Evolutionary conservation across 1,140 invertebrate genomes (phyloP).

Genomic region (Bombus consobrinus): DNA sequence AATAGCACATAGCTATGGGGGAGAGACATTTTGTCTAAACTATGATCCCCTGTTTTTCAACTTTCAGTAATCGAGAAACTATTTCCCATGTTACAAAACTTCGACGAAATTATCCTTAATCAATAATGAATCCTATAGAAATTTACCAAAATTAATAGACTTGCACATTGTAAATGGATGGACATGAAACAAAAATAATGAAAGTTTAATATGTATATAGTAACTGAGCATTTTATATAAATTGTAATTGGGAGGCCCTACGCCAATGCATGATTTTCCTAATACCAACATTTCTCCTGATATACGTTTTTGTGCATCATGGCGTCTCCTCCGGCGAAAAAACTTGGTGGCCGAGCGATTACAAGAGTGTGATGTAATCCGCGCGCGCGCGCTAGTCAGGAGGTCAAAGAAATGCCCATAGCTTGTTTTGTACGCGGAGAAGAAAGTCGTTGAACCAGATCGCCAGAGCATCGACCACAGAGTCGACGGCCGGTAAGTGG

Average conservation of each 20-base stretch:
- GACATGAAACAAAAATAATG: not conserved
- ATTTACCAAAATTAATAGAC: not conserved
- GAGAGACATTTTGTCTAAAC: constrained; percentile 4
- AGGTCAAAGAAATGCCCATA: constrained; percentile 31
- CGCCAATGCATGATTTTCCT: not conserved
- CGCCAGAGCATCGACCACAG: constrained; percentile 25
- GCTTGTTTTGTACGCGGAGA: not conserved
- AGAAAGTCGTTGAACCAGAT: constrained; percentile 52
- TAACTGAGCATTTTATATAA: no score
- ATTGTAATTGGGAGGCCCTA: not conserved
- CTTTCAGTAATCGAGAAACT: not conserved
- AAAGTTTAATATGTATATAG: not conserved
- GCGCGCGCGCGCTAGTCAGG: not conserved
- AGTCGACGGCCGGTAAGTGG: constrained; percentile 27
- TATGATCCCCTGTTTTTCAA: no score
- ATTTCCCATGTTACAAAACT: not conserved
- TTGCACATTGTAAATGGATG: not conserved
- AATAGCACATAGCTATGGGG: not conserved
- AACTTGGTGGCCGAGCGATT: not conserved
- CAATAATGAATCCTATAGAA: not conserved
- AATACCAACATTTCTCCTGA: not conserved
- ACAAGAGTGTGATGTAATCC: constrained; percentile 38
- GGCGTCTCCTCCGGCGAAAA: not conserved
- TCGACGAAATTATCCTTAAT: not conserved
- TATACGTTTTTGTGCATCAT: not conserved